Evolutionary conservation across 2,113 vertebrate species (phyloP).

Genomic region (Vanacampus margaritifer): DNA sequence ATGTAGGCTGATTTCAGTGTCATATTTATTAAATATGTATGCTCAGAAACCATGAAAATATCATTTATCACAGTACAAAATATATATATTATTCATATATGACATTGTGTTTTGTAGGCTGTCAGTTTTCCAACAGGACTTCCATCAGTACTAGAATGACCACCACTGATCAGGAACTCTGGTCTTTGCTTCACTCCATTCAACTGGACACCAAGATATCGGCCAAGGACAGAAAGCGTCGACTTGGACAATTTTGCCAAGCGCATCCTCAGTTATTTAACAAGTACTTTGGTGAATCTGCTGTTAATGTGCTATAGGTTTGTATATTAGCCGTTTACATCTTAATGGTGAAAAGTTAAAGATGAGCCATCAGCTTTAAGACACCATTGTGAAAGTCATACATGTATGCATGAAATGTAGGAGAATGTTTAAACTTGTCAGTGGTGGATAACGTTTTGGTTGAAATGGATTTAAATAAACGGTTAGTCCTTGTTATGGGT

Average conservation of each 20-base stretch:
- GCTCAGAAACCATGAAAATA: too few species aligned
- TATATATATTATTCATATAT: background rate
- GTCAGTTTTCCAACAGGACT: conserved; percentile 69
- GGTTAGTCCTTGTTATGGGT: background rate
- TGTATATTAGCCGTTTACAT: conserved; percentile 11
- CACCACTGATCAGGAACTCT: conserved; percentile 79
- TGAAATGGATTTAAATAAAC: background rate
- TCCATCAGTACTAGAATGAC: conserved; percentile 63
- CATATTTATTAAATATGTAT: too few species aligned
- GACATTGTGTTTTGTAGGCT: conserved; percentile 65
- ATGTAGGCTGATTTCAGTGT: too few species aligned
- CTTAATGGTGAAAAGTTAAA: background rate
- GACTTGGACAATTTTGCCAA: conserved; percentile 82
- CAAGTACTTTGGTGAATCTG: conserved; percentile 84
- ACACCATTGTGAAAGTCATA: background rate
- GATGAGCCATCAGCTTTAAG: background rate
- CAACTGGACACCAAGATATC: conserved; percentile 82
- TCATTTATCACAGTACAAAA: background rate
- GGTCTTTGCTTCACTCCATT: conserved; percentile 80
- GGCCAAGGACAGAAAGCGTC: conserved; percentile 81
- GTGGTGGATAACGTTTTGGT: background rate
- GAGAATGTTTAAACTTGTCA: background rate
- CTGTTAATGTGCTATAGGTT: conserved; percentile 36
- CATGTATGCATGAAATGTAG: background rate
- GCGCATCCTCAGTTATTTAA: conserved; percentile 87